Conservation (phyloP, 2,113 vertebrate genomes). For the Podilymbus podiceps region DNA sequence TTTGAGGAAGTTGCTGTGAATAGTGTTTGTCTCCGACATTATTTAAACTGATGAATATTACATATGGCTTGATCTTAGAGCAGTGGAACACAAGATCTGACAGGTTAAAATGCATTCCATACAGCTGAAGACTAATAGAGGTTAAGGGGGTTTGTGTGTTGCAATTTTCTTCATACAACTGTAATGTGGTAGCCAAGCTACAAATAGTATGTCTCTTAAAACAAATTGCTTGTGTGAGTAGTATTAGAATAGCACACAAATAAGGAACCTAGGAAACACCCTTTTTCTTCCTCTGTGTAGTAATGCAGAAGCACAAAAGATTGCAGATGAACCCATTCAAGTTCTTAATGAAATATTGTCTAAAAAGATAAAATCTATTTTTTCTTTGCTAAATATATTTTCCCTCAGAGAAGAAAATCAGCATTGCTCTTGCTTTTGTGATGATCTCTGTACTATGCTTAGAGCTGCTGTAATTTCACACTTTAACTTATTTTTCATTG, state of each 20-base stretch:
- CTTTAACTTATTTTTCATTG: neutral
- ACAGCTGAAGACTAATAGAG: conserved; percentile 40
- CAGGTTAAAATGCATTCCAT: conserved; percentile 55
- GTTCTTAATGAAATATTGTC: neutral
- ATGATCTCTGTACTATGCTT: neutral
- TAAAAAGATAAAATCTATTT: neutral
- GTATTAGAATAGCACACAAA: neutral
- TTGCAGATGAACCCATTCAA: neutral
- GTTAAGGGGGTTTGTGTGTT: conserved; percentile 42
- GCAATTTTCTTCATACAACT: conserved; percentile 35
- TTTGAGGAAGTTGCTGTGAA: conserved; percentile 2
- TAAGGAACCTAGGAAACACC: neutral
- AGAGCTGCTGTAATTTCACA: neutral
- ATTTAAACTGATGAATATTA: conserved; percentile 56
- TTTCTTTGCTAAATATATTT: neutral
- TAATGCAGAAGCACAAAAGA: neutral
- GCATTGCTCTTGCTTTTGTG: neutral
- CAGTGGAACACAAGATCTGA: conserved; percentile 48
- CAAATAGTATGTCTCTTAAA: conserved; percentile 16
- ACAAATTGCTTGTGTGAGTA: conserved; percentile 9
- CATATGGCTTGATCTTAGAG: conserved; percentile 46
- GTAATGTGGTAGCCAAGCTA: conserved; percentile 23
- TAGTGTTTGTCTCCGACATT: neutral
- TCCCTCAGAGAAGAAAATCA: neutral
- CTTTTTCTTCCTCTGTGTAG: neutral